A percentile compares a stretch with the other conserved stretches of the same genome.
phyloP scores from a whole-genome alignment of 2,797 vertebrate genomes.

The Sciurus vulgaris region DNA sequence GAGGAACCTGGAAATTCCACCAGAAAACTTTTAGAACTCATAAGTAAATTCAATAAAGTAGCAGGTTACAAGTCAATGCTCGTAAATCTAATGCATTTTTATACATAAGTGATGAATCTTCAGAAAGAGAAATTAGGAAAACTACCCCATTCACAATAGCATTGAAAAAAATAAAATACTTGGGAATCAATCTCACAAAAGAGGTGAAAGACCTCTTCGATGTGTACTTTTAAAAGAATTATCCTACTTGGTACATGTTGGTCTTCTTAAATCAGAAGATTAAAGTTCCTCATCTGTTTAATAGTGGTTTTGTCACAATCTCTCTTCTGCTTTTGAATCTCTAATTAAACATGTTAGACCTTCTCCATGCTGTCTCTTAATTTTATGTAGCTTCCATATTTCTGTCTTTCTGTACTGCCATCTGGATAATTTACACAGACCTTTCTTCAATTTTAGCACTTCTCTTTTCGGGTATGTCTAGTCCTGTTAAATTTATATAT shows the following conservation, averaged over 20 bases:
- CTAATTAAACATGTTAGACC: background rate
- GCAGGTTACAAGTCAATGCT: no score
- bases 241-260: background rate
- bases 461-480: background rate
- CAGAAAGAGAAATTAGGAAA: no score
- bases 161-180: no score
- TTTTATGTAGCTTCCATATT: background rate
- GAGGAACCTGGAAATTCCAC: no score
- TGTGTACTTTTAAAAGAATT: background rate
- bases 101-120: no score
- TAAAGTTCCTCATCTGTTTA: background rate
- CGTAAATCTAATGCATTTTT: no score
- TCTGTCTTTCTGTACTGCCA: slow-evolving; percentile 17
- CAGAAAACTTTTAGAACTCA: no score
- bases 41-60: no score
- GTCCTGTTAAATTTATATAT: slow-evolving; percentile 1
- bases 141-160: no score
- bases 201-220: no score
- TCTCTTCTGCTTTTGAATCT: slow-evolving; percentile 30
- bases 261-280: slow-evolving; percentile 4
- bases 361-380: background rate
- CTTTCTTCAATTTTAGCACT: background rate
- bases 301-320: slow-evolving; percentile 10
- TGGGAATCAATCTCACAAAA: no score
- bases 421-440: background rate